These are phyloP conservation scores for Oceanodroma tethys DNA, from an alignment of 2,113 vertebrate genomes.

Conservation along the genomic window DNA sequence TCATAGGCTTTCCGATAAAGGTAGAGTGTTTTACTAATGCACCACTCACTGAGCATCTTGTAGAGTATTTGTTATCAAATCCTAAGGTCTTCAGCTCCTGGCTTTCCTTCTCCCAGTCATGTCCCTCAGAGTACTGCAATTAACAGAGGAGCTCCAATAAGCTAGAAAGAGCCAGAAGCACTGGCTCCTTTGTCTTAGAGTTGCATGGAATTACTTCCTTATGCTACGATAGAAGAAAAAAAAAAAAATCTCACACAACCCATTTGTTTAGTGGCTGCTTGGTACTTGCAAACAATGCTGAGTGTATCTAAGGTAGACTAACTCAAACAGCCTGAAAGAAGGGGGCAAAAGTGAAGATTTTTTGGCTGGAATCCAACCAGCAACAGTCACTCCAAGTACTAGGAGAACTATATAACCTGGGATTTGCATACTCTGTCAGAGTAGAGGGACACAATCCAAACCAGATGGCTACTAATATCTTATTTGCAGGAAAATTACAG, in stretches of 20 bases:
- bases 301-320: background rate
- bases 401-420: background rate
- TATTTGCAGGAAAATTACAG: background rate
- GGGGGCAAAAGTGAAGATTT: background rate
- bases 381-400: background rate
- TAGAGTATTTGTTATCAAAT: background rate
- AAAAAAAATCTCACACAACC: background rate
- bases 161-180: background rate
- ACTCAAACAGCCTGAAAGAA: background rate
- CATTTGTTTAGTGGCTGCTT: background rate
- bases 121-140: background rate
- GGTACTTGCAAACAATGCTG: background rate
- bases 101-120: background rate
- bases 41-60: background rate
- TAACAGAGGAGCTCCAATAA: background rate
- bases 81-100: background rate
- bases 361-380: background rate
- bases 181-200: background rate
- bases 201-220: background rate
- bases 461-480: background rate
- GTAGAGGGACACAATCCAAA: background rate
- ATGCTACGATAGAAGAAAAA: rapidly evolving
- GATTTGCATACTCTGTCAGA: background rate
- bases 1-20: background rate
- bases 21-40: background rate